A percentile compares a stretch with the other conserved stretches of the same genome.
Evolutionary conservation across 2,888 invertebrate species (phyloP).

Genomic region (Aplocera efformata): DNA sequence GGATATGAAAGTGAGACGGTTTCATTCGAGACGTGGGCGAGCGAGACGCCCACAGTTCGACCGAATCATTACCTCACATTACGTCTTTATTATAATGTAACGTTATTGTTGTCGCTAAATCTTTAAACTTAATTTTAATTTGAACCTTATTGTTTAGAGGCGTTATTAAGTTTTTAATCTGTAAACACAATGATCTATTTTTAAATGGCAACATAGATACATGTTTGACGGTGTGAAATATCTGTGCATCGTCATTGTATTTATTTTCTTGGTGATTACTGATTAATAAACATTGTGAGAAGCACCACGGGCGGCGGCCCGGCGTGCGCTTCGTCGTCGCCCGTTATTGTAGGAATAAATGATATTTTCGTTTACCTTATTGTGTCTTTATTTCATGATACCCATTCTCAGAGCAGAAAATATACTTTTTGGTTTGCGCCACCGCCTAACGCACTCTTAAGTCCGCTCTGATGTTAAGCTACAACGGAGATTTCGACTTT

Average conservation of each 20-base stretch:
- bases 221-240: conserved; percentile 53
- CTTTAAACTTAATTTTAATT: conserved; percentile 64
- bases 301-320: conserved; percentile 59
- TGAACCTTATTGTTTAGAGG: conserved; percentile 56
- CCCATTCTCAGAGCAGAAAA: too few relatives aligned
- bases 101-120: conserved; percentile 73
- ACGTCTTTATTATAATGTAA: conserved; percentile 61
- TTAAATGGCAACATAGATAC: conserved; percentile 67
- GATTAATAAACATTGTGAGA: conserved; percentile 74
- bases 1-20: background rate
- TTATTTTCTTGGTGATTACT: conserved; percentile 70
- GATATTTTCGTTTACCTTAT: conserved; percentile 77
- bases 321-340: conserved; percentile 46
- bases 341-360: conserved; percentile 78
- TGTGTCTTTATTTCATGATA: conserved; percentile 49
- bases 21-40: conserved; percentile 5
- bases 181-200: conserved; percentile 59
- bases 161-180: conserved; percentile 55
- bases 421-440: too few relatives aligned
- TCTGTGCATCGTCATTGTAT: conserved; percentile 62
- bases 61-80: conserved; percentile 74
- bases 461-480: too few relatives aligned
- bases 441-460: too few relatives aligned
- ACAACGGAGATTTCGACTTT: too few relatives aligned
- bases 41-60: conserved; percentile 53